Percentiles rank a stretch among this genome's conserved stretches.
Evolutionary conservation across 2,113 vertebrate species (phyloP).

Genomic region (Nyctibius bracteatus): DNA sequence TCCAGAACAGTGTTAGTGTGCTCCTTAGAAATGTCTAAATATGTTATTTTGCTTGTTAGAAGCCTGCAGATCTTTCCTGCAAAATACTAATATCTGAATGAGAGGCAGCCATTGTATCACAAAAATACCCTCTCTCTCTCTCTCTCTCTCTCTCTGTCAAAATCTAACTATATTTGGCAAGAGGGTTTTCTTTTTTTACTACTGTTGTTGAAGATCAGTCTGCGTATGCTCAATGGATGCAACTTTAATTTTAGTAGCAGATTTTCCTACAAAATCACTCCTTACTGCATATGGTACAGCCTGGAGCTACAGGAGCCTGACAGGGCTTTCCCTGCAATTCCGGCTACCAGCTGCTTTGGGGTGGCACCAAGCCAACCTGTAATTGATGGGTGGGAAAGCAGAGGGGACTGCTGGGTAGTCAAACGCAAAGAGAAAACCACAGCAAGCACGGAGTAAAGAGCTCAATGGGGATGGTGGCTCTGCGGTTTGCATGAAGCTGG

Average conservation of each 20-base stretch:
- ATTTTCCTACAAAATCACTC: background rate
- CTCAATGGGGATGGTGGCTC: background rate
- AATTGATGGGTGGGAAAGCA: background rate
- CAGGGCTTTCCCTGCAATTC: background rate
- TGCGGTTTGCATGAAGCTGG: accelerated
- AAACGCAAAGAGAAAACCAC: background rate
- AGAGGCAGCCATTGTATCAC: background rate
- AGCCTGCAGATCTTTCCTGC: background rate
- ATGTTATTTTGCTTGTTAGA: background rate
- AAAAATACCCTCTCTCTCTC: background rate
- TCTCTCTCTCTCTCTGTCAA: background rate
- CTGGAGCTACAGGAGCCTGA: background rate
- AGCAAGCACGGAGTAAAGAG: background rate
- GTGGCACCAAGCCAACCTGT: background rate
- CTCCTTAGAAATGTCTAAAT: background rate
- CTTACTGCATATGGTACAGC: background rate
- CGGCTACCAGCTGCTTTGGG: background rate
- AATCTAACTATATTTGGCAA: background rate
- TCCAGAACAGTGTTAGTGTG: background rate
- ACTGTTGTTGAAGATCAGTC: background rate
- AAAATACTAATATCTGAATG: background rate
- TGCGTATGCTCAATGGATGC: background rate
- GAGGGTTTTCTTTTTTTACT: background rate
- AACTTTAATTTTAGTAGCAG: background rate
- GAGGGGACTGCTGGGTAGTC: background rate